Conservation (phyloP, 2,888 invertebrate species). For the Ectropis crepuscularia region DNA sequence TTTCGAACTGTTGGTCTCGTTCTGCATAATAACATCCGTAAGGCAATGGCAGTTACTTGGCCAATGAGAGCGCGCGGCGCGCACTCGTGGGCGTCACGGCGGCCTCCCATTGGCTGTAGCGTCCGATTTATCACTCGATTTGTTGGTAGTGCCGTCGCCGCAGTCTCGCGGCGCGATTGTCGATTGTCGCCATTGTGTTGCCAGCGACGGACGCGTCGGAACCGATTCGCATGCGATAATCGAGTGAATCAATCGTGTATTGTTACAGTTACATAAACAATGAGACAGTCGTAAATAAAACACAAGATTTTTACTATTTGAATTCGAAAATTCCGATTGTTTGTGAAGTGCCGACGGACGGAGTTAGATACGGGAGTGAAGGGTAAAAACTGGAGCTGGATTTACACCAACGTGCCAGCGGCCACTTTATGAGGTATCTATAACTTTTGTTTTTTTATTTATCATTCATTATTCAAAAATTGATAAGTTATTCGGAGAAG, state of each 20-base stretch:
- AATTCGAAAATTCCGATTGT: conserved; percentile 35
- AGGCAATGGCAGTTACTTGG: conserved; percentile 82
- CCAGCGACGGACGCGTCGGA: conserved; percentile 71
- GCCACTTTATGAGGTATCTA: conserved; percentile 89
- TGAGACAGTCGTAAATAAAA: conserved; percentile 50
- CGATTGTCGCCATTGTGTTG: conserved; percentile 83
- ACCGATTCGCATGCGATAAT: conserved; percentile 71
- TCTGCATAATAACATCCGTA: conserved; percentile 83
- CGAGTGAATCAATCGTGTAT: conserved; percentile 65
- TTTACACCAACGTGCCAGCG: conserved; percentile 90
- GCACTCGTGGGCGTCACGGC: conserved; percentile 78
- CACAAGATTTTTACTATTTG: background rate
- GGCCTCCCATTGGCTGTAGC: conserved; percentile 69
- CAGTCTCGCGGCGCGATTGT: conserved; percentile 80
- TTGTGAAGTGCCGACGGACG: conserved; percentile 64
- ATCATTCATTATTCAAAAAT: background rate
- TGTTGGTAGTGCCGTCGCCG: conserved; percentile 77
- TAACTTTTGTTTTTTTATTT: background rate
- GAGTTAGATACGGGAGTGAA: conserved; percentile 59
- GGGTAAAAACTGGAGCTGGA: conserved; percentile 90
- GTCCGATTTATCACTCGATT: conserved; percentile 80
- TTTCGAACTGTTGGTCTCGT: conserved; percentile 80
- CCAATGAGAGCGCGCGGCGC: conserved; percentile 74
- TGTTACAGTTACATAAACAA: conserved; percentile 57
- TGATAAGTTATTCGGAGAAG: conserved; percentile 10